Percentiles rank a stretch among this genome's conserved stretches.
Evolutionary conservation across 2,797 vertebrate species (phyloP).

Genomic region (Enteromius treurensis): DNA sequence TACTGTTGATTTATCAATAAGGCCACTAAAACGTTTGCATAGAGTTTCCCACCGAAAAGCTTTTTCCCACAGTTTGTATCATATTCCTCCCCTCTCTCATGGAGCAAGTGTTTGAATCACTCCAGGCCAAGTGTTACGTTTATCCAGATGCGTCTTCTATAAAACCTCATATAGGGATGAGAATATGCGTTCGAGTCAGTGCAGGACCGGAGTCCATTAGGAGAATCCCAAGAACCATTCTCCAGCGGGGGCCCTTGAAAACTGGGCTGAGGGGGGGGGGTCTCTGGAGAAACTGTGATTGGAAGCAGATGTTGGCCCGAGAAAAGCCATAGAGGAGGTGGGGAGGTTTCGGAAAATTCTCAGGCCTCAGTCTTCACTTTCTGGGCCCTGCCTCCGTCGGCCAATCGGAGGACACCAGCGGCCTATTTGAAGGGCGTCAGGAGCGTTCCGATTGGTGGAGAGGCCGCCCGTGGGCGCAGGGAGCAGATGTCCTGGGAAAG

Average conservation of each 20-base stretch:
- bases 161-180: conserved; percentile 46
- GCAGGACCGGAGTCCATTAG: conserved; percentile 24
- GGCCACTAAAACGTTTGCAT: neutral
- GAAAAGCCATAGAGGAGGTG: conserved; percentile 65
- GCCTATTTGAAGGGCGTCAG: conserved; percentile 64
- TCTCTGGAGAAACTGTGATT: conserved; percentile 75
- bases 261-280: conserved; percentile 64
- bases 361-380: conserved; percentile 79
- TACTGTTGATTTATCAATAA: conserved; percentile 21
- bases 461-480: conserved; percentile 75
- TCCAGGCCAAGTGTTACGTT: conserved; percentile 49
- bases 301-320: conserved; percentile 85
- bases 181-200: conserved; percentile 42
- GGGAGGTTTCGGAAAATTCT: conserved; percentile 82
- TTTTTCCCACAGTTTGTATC: conserved; percentile 46
- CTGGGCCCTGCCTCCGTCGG: conserved; percentile 74
- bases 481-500: conserved; percentile 89
- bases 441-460: conserved; percentile 70
- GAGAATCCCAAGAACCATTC: conserved; percentile 45
- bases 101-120: conserved; percentile 29
- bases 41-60: conserved; percentile 31
- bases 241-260: conserved; percentile 48
- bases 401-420: conserved; percentile 71
- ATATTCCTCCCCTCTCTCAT: conserved; percentile 2
- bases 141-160: conserved; percentile 51